Evolutionary conservation across 2,113 vertebrate species (phyloP).

Genomic region (Silurus meridionalis): DNA sequence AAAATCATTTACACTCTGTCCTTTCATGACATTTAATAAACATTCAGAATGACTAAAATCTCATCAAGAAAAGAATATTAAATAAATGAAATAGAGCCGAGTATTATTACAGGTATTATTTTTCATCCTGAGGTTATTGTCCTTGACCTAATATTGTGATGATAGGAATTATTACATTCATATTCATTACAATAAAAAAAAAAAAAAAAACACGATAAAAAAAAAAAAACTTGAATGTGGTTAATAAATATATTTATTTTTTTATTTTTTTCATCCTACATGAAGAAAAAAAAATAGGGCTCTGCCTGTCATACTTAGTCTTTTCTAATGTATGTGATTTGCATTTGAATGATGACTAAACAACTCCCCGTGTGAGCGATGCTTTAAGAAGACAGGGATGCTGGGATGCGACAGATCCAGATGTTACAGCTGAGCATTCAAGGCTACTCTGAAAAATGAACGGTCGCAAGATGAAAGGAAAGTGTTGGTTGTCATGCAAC

Average conservation of each 20-base stretch:
- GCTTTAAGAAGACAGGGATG: conserved; percentile 3
- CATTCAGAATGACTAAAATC: no score
- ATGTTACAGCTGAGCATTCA: conserved; percentile 11
- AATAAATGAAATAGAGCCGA: no score
- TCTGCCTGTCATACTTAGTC: neutral
- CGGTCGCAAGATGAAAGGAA: neutral
- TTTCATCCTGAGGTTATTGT: no score
- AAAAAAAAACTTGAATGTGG: neutral
- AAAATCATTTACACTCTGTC: no score
- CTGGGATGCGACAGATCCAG: neutral
- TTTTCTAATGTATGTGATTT: conserved; percentile 2
- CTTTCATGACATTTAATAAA: no score
- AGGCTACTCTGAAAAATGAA: conserved; percentile 9
- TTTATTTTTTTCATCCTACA: neutral
- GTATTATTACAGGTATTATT: no score
- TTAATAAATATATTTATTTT: neutral
- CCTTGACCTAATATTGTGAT: no score
- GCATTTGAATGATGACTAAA: conserved; percentile 3
- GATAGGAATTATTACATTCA: no score
- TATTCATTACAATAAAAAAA: no score
- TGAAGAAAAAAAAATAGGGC: neutral
- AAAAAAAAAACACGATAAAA: neutral
- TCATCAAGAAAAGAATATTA: no score
- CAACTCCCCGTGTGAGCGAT: neutral
- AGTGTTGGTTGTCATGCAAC: neutral